Conservation (phyloP, 2,797 vertebrate genomes). For the Vireo griseus region DNA sequence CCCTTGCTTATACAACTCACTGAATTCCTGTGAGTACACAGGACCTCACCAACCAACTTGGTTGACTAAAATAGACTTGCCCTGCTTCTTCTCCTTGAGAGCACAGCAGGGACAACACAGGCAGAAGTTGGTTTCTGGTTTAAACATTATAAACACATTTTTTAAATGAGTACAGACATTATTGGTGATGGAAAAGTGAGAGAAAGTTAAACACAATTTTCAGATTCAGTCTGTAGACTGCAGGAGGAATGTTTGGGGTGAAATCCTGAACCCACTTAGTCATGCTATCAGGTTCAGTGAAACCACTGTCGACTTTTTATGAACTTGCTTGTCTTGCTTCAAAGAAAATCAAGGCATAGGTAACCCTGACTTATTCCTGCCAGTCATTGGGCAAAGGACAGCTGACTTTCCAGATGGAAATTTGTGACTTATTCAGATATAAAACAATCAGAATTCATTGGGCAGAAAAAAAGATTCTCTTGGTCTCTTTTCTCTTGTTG, state of each 20-base stretch:
- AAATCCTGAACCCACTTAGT: not conserved
- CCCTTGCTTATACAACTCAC: not conserved
- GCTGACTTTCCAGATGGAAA: not conserved
- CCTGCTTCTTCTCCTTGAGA: not conserved
- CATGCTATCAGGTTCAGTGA: not conserved
- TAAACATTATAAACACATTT: not conserved
- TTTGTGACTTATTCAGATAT: not conserved
- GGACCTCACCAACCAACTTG: not conserved
- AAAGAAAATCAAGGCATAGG: not conserved
- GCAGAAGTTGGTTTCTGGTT: not conserved
- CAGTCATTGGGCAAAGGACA: not conserved
- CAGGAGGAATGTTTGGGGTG: not conserved
- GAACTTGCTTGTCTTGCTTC: not conserved
- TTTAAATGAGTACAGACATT: not conserved
- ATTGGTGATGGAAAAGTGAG: not conserved
- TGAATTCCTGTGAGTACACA: not conserved
- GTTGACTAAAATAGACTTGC: not conserved
- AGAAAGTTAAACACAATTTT: not conserved
- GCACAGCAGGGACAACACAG: not conserved
- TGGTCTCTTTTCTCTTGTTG: not conserved
- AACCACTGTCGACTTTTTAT: not conserved
- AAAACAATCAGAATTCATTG: not conserved
- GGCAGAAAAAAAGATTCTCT: not conserved
- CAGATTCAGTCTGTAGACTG: not conserved
- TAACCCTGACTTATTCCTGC: not conserved